Conservation (phyloP, 2,113 vertebrate genomes). For the Neotragus moschatus region DNA sequence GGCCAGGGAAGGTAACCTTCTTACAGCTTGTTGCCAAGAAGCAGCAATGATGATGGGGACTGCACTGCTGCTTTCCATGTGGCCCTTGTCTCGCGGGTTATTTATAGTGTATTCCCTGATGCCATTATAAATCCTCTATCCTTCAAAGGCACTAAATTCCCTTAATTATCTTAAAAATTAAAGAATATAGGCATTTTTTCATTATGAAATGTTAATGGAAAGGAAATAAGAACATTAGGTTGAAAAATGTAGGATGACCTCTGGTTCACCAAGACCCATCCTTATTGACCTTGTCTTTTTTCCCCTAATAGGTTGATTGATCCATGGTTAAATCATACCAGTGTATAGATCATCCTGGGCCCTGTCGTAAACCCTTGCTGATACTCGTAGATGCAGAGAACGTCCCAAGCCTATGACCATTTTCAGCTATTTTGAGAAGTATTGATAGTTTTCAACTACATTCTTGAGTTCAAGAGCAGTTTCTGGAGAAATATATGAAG, state of each 20-base stretch:
- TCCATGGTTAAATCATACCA: constrained; percentile 63
- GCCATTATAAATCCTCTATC: constrained; percentile 56
- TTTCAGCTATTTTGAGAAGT: background rate
- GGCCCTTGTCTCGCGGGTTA: constrained; percentile 24
- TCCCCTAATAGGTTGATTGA: constrained; percentile 66
- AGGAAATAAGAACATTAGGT: constrained; percentile 75
- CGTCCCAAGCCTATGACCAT: background rate
- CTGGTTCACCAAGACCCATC: constrained; percentile 68
- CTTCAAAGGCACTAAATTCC: constrained; percentile 67
- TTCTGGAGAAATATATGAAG: background rate
- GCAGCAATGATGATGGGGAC: background rate
- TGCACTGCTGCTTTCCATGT: background rate
- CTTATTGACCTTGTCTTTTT: constrained; percentile 66
- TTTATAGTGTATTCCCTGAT: constrained; percentile 33
- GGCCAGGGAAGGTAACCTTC: background rate
- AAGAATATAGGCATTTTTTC: constrained; percentile 72
- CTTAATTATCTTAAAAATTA: constrained; percentile 73
- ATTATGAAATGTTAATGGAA: constrained; percentile 76
- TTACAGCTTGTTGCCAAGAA: background rate
- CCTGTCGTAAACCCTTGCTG: constrained; percentile 51
- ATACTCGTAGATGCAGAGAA: constrained; percentile 15
- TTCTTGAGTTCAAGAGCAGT: background rate
- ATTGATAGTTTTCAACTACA: background rate
- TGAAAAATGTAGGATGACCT: constrained; percentile 70
- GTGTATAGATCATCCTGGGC: constrained; percentile 29